Evolutionary conservation across 2,113 vertebrate species (phyloP), one percentile per base, ranked within the genome.

Genomic region (Diphyllodes magnificus): DNA sequence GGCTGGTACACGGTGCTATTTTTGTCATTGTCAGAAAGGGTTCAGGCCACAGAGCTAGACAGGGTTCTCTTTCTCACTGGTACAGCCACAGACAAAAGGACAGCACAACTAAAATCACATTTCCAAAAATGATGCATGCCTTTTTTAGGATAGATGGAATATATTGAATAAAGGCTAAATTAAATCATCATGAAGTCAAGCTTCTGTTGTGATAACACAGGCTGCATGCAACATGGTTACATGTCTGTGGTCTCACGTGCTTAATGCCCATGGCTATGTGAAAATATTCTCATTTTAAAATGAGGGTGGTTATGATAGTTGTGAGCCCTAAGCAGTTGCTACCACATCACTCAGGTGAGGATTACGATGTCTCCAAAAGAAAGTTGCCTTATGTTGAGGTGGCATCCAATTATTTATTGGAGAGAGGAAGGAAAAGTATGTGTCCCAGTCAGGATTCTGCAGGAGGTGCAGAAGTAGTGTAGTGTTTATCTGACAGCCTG

Each of bases 231-330:
- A 9, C 25, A 7, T 11, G 18, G 27, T 66, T 85, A 15, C 18
- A 5, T 7, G 7, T 19, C n/a, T 6, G 5, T 65, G 42, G 42
- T 61, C 45, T 70, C 63, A 10, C 0, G 0, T 54, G 22, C 45
- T 59, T 54, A 35, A 14, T 70, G n/a, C 17, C 35, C 5, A 1
- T 24, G 37, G 11, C 35, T 40, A 1, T 20, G 25, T 50, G 78
- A 45, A 65, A 81, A 49, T 37, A 14, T 20, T 77, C 30, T 66
- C 13, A 1, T 42, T 73, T 90, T n/a, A 18, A 57, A n/a, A 39
- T 56, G 1, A 39, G 25, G n/a, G 20, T 68, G 5, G 4, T 11
- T 21, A 10, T 76, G 5, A 11, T 33, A 40, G 31, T 35, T 68
- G 47, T 44, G 25, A 85, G 37, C 64, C 35, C 30, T 22, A 4